phyloP scores from a whole-genome alignment of 1,140 invertebrate genomes.

The Drepana arcuata region DNA sequence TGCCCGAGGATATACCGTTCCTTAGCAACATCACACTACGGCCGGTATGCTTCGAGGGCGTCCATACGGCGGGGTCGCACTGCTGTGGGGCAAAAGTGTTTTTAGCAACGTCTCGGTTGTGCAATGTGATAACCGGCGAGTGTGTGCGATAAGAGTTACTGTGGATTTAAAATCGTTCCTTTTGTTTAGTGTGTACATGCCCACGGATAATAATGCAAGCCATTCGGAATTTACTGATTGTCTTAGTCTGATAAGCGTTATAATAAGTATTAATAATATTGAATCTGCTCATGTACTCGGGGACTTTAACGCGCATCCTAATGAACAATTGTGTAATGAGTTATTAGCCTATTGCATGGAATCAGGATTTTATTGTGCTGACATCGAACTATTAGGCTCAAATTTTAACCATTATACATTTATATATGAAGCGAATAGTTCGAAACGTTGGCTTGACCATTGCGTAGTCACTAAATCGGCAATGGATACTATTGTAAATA shows the following conservation, averaged over 20 bases:
- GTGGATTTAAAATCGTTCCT: background rate
- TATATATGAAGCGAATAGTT: slow-evolving; percentile 5
- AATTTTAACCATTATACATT: slow-evolving; percentile 2
- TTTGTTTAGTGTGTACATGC: slow-evolving; percentile 7
- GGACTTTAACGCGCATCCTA: slow-evolving; percentile 1
- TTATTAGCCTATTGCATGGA: background rate
- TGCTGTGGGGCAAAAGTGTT: slow-evolving; percentile 3
- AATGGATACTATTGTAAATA: background rate
- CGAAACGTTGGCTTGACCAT: slow-evolving; percentile 2
- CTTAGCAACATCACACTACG: slow-evolving; percentile 2
- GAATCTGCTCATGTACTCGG: slow-evolving; percentile 5
- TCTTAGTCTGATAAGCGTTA: slow-evolving; percentile 5
- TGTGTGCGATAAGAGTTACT: slow-evolving; percentile 1
- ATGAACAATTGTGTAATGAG: background rate
- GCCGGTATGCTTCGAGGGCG: slow-evolving; percentile 3
- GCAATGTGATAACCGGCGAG: slow-evolving; percentile 1
- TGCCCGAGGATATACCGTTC: slow-evolving; percentile 1
- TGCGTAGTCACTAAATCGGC: slow-evolving; percentile 1
- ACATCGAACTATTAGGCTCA: background rate
- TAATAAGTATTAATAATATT: slow-evolving; percentile 1
- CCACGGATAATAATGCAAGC: background rate
- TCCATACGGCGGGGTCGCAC: slow-evolving; percentile 6
- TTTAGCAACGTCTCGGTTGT: background rate
- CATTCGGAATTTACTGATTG: background rate
- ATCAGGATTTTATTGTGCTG: background rate